Conservation (phyloP, 2,113 vertebrate genomes). For the Raja brachyura region DNA sequence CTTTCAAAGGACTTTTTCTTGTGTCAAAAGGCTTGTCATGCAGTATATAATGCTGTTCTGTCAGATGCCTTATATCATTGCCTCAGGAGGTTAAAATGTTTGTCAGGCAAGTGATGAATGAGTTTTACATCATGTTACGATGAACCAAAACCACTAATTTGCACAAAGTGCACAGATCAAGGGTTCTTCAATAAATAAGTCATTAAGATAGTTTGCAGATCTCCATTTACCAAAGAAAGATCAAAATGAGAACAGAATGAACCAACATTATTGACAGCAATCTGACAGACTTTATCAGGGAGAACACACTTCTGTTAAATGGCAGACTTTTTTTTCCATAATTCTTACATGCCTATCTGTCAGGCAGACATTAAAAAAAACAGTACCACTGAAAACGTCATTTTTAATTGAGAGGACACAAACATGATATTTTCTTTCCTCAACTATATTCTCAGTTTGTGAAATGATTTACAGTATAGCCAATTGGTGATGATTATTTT, state of each 20-base stretch:
- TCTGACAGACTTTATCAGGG: neutral
- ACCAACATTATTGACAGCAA: neutral
- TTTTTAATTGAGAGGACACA: neutral
- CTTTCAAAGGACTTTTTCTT: conserved; percentile 23
- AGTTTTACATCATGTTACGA: conserved; percentile 45
- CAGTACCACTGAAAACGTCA: neutral
- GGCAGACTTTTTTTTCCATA: neutral
- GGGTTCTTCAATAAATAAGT: conserved; percentile 43
- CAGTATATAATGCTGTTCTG: conserved; percentile 24
- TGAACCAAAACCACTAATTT: conserved; percentile 48
- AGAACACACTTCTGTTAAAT: neutral
- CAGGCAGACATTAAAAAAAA: neutral
- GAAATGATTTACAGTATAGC: neutral
- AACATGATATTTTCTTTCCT: neutral
- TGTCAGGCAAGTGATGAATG: conserved; percentile 50
- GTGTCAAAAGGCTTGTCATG: conserved; percentile 13
- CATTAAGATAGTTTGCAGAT: conserved; percentile 41
- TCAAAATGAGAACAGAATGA: conserved; percentile 30
- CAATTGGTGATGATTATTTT: neutral
- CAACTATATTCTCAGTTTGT: neutral
- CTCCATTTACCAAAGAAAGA: neutral
- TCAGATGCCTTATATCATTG: conserved; percentile 17
- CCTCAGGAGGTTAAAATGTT: conserved; percentile 6
- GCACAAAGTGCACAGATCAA: conserved; percentile 49
- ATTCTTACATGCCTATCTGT: neutral